Evolutionary conservation across 2,113 vertebrate species (phyloP).

Genomic region (Rhinolophus sinicus): DNA sequence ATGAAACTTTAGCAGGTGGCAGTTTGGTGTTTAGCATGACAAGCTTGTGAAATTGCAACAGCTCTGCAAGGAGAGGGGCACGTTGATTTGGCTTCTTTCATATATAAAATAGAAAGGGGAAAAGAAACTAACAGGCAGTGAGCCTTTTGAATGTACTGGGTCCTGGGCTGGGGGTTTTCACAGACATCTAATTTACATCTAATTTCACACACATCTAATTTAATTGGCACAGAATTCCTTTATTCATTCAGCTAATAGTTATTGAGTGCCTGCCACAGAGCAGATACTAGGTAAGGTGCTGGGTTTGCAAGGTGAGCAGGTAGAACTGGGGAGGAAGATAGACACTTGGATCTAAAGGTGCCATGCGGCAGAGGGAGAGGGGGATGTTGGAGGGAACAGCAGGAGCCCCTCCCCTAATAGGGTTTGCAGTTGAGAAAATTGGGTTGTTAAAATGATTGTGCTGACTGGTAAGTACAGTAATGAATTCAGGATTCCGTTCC

Average conservation of each 20-base stretch:
- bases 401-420: not conserved
- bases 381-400: not conserved
- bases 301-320: not conserved
- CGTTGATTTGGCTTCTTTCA: not conserved
- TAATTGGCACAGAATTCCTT: not conserved
- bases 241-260: not conserved
- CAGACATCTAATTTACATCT: not conserved
- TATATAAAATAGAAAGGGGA: not conserved
- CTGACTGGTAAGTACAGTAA: not conserved
- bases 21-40: constrained; percentile 60
- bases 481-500: not conserved
- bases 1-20: constrained; percentile 66
- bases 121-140: not conserved
- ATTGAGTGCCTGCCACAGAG: not conserved
- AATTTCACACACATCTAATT: not conserved
- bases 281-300: not conserved
- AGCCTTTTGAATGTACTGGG: not conserved
- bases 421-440: not conserved
- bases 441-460: not conserved
- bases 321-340: too few relatives aligned
- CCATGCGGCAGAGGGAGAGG: not conserved
- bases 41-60: constrained; percentile 44
- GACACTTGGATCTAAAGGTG: not conserved
- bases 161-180: not conserved
- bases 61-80: not conserved